Percentiles rank a stretch among this genome's conserved stretches.
These are phyloP conservation scores for Agelas oroides DNA, from an alignment of 37 sponge, comb jelly and placozoan genomes.

Conservation along the genomic window DNA sequence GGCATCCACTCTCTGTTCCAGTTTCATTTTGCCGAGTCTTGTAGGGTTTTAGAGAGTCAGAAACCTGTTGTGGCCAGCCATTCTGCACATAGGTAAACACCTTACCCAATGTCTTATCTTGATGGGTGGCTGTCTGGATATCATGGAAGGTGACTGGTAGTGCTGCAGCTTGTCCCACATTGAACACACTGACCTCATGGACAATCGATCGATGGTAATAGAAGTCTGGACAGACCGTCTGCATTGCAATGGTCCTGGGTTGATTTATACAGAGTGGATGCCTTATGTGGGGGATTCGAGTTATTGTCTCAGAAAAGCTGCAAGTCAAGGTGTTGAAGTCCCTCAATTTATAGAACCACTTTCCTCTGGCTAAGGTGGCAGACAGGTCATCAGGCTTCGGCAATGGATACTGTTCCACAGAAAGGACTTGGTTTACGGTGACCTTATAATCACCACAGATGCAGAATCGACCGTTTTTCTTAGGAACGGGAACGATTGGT, in stretches of 20 bases:
- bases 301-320: not conserved
- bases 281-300: not conserved
- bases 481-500: no score
- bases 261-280: not conserved
- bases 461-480: no score
- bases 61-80: not conserved
- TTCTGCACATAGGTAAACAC: not conserved
- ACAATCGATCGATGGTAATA: not conserved
- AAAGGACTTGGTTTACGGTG: no score
- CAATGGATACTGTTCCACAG: no score
- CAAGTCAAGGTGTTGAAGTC: not conserved
- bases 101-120: no score
- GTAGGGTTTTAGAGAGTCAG: constrained; percentile 7
- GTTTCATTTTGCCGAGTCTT: not conserved
- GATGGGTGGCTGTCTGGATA: no score
- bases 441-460: no score
- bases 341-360: no score
- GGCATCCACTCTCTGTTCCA: not conserved
- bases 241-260: not conserved
- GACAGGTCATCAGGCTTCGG: no score
- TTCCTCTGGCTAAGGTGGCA: no score
- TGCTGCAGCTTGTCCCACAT: not conserved
- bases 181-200: not conserved
- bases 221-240: constrained; percentile 3
- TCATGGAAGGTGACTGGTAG: no score